Percentiles rank a stretch among this genome's conserved stretches.
These are phyloP conservation scores for Ametastegia equiseti DNA, from an alignment of 2,888 invertebrate genomes.

Conservation along the genomic window DNA sequence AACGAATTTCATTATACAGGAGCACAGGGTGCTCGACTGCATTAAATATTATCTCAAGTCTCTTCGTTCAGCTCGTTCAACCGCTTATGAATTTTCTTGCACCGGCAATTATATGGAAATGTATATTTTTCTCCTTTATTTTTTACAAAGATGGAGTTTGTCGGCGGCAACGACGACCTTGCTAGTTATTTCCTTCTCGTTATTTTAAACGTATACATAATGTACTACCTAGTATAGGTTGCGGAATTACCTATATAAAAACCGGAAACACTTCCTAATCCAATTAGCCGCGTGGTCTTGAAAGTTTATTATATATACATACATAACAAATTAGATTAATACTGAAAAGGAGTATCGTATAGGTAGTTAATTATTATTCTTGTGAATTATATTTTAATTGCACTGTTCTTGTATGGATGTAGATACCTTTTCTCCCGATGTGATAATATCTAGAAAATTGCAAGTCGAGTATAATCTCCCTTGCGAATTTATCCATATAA, in stretches of 20 bases:
- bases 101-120: conserved; percentile 13
- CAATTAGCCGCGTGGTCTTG: conserved; percentile 1
- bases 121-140: background rate
- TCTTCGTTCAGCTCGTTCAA: background rate
- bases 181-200: conserved; percentile 16
- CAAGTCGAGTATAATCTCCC: background rate
- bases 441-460: conserved; percentile 31
- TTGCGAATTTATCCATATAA: background rate
- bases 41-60: conserved; percentile 24
- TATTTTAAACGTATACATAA: background rate
- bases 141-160: background rate
- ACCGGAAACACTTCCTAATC: conserved; percentile 35
- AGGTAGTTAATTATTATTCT: background rate
- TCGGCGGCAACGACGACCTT: conserved; percentile 28
- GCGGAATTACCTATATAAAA: background rate
- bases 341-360: background rate
- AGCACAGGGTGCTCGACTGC: conserved; percentile 10
- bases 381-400: conserved; percentile 31
- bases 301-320: background rate
- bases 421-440: background rate
- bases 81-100: conserved; percentile 11
- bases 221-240: background rate
- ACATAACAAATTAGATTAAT: background rate
- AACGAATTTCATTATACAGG: conserved; percentile 16
- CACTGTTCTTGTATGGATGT: background rate